Evolutionary conservation across 2,797 vertebrate genomes (phyloP).

Genomic region (Poecilia gillii): DNA sequence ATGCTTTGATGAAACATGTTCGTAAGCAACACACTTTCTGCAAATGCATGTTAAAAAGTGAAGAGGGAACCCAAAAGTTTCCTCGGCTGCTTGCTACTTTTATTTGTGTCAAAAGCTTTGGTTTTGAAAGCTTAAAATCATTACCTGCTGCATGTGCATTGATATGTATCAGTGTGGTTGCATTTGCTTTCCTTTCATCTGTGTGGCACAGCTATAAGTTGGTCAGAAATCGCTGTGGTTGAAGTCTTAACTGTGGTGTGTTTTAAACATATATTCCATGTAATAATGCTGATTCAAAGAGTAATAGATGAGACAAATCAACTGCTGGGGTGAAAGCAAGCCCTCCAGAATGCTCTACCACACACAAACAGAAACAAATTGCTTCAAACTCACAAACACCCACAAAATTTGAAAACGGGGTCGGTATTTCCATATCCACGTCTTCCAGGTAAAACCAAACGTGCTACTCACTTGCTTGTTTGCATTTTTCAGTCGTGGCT

Average conservation of each 20-base stretch:
- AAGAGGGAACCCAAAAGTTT: conserved; percentile 18
- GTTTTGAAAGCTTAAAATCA: conserved; percentile 48
- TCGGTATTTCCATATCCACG: conserved; percentile 63
- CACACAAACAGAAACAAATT: conserved; percentile 44
- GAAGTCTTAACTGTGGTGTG: conserved; percentile 37
- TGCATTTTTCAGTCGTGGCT: conserved; percentile 67
- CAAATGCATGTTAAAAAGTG: conserved; percentile 38
- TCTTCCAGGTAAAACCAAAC: conserved; percentile 47
- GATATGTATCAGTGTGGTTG: conserved; percentile 10
- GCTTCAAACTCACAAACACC: conserved; percentile 20
- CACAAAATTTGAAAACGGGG: conserved; percentile 34
- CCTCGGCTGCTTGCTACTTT: conserved; percentile 34
- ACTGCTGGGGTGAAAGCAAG: conserved; percentile 42
- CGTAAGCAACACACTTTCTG: conserved; percentile 6
- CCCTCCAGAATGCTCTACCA: conserved; percentile 6
- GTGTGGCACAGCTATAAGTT: conserved; percentile 40
- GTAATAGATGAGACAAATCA: conserved; percentile 52
- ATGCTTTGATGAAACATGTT: conserved; percentile 1
- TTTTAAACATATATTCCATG: conserved; percentile 56
- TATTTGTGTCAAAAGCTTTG: conserved; percentile 41
- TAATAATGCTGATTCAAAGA: conserved; percentile 33
- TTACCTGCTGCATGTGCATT: conserved; percentile 7
- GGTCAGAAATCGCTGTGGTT: conserved; percentile 40
- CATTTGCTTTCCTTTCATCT: conserved; percentile 46
- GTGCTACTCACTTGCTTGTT: conserved; percentile 60